Conservation (phyloP, 2,797 vertebrate genomes). For the Anas capensis region DNA sequence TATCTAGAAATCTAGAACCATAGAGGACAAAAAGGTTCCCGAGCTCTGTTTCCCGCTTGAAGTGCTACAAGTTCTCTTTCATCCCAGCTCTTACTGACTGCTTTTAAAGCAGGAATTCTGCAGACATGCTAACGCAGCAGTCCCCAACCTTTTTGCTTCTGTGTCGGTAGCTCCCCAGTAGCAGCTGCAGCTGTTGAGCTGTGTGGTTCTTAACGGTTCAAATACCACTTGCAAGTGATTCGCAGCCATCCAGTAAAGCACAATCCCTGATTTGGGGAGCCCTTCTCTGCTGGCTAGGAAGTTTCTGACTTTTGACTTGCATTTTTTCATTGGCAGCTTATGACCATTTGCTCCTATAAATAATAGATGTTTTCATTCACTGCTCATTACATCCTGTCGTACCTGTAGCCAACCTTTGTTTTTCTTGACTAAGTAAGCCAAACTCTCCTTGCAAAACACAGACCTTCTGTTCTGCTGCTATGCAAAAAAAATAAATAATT, state of each 20-base stretch:
- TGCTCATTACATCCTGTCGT: conserved; percentile 17
- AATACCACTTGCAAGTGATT: background rate
- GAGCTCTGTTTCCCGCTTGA: background rate
- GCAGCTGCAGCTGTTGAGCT: background rate
- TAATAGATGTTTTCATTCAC: conserved; percentile 2
- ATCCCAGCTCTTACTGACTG: background rate
- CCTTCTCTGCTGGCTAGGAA: background rate
- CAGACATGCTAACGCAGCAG: background rate
- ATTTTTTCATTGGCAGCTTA: background rate
- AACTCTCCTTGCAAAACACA: background rate
- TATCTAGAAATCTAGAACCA: background rate
- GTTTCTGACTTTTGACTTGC: background rate
- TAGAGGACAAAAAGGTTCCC: background rate
- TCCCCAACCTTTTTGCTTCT: background rate
- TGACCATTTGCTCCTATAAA: background rate
- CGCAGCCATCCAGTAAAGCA: background rate
- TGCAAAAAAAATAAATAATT: background rate
- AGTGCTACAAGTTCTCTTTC: background rate
- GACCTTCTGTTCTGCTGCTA: background rate
- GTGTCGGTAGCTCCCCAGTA: background rate
- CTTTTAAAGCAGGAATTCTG: conserved; percentile 35
- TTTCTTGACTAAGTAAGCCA: background rate
- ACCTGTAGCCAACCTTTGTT: conserved; percentile 5
- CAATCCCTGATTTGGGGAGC: background rate
- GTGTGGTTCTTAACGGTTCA: background rate